phyloP scores from a whole-genome alignment of 64 coral and sea anemone species.

The Stichodactyla helianthus region DNA sequence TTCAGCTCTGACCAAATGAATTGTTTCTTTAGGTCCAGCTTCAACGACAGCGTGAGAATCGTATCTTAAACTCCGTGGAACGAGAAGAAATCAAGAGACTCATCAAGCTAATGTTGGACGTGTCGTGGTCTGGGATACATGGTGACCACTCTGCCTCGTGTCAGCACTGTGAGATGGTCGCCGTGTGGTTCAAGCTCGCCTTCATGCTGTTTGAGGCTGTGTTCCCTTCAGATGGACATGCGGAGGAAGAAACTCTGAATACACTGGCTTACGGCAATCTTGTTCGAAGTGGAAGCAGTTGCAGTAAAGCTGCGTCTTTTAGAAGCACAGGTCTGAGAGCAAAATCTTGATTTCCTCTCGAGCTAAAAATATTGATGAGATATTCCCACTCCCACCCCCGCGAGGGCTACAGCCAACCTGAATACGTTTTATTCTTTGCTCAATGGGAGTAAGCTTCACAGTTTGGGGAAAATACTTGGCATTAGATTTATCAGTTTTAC shows the following conservation, averaged over 20 bases:
- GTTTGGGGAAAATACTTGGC: too few relatives aligned
- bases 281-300: constrained; percentile 40
- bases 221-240: constrained; percentile 46
- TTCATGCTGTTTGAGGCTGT: constrained; percentile 73
- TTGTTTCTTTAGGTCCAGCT: constrained; percentile 63
- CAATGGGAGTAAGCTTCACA: too few relatives aligned
- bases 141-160: constrained; percentile 75
- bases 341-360: not conserved
- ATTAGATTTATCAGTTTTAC: too few relatives aligned
- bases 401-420: too few relatives aligned
- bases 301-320: constrained; percentile 61
- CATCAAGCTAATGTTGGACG: constrained; percentile 82
- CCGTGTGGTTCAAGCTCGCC: constrained; percentile 90
- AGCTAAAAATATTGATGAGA: not conserved
- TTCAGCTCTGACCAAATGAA: not conserved
- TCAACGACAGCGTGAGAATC: constrained; percentile 64
- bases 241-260: constrained; percentile 42
- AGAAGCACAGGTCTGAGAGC: constrained; percentile 51
- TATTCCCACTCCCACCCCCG: not conserved
- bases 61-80: constrained; percentile 63
- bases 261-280: constrained; percentile 48
- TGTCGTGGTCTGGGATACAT: constrained; percentile 73
- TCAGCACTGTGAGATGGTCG: constrained; percentile 79
- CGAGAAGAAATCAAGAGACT: constrained; percentile 85
- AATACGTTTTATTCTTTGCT: too few relatives aligned